Base-by-base conservation (phyloP, 2,888 invertebrate species). In the Nemapogon koenigi region DNA sequence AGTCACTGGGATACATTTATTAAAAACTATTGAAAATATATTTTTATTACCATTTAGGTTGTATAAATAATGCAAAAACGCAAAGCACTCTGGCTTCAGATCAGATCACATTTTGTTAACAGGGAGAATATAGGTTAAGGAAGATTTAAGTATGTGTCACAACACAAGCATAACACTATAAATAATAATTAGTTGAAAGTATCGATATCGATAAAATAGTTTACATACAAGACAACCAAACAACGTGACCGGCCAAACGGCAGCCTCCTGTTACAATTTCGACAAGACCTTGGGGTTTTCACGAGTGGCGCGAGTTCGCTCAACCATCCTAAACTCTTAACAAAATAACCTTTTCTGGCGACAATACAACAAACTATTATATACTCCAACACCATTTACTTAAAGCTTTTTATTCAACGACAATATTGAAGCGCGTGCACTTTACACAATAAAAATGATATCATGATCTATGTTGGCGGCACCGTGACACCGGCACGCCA, bases 241-340 rank as follows among this genome's bases (percentile, higher is more conserved):
- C 41, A 35, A 48, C 57, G 62, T 66, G 65, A 62, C 58, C 52
- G 48, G 46, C 46, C 53, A 46, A 52, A 52, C 47, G 47, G 46
- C 50, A 54, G 51, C 48, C 52, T 53, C 51, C 51, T 65, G 60
- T 53, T 66, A 65, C 59, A 59, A 51, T 63, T 70, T 62, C 43
- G 50, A 51, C 43, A 42, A 57, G 63, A 59, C 76, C 76, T 76
- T 78, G 75, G 70, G 62, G 66, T 65, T 71, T 75, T 65, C 54
- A 61, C 67, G 55, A 44, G 33, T 30, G 14, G 35, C 38, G 32
- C 22, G 41, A 45, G 41, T 38, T 37, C 43, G 43, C 44, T 39
- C 40, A 40, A 46, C 44, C 39, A 39, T 43, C 32, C 38, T 11
- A 35, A 41, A 30, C 11, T 33, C 11, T 26, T 36, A 31, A 18